phyloP scores from a whole-genome alignment of 1,140 invertebrate genomes.

The Scaptomyza graminum region DNA sequence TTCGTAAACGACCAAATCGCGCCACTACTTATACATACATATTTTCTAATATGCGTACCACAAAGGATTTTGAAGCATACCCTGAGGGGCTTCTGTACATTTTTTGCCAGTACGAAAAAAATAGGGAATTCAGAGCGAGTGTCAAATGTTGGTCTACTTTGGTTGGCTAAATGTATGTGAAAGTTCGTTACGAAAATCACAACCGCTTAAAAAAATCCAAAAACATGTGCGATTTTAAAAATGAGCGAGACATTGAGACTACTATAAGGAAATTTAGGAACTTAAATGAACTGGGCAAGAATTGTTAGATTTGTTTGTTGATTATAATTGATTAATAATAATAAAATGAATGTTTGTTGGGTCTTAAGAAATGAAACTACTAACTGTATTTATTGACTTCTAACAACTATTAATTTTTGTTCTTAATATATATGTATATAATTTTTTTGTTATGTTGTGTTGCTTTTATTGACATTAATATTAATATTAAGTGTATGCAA shows the following conservation, averaged over 20 bases:
- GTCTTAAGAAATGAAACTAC: conserved; percentile 2
- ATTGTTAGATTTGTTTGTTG: not conserved
- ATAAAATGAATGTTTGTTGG: not conserved
- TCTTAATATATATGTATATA: not conserved
- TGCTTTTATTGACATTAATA: not conserved
- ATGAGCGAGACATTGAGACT: conserved; percentile 5
- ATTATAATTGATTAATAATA: not conserved
- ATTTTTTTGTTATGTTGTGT: not conserved
- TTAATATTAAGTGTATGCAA: conserved; percentile 17
- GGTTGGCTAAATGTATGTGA: conserved; percentile 22
- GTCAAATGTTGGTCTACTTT: conserved; percentile 11
- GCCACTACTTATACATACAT: no score
- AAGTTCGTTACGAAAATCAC: conserved; percentile 45
- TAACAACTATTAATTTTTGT: conserved; percentile 6
- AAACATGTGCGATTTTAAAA: not conserved
- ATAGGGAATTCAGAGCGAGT: not conserved
- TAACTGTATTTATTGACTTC: not conserved
- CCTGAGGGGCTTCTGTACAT: no score
- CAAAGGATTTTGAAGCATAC: no score
- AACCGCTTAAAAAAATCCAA: conserved; percentile 59
- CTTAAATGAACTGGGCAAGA: not conserved
- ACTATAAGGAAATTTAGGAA: not conserved
- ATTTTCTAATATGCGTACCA: no score
- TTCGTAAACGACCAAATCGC: not conserved
- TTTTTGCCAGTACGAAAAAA: no score